Base-by-base conservation (phyloP, 2,797 vertebrate genomes). In the Erpetoichthys calabaricus region DNA sequence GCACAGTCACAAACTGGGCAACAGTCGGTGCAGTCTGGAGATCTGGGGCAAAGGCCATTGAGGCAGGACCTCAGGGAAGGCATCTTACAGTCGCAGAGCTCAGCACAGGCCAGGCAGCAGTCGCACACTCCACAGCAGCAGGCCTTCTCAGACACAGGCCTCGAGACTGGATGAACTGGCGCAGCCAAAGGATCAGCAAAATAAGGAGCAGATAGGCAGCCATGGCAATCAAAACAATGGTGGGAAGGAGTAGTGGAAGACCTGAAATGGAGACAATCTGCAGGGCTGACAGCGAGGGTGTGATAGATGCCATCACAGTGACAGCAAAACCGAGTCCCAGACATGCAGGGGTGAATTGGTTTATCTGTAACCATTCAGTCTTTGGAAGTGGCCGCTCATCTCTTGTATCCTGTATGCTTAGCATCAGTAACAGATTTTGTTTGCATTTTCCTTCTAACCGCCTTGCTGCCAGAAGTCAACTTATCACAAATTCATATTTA, bases 221-320 rank as follows among this genome's bases (percentile, higher is more conserved):
- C 61, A 91, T 76, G 0, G 80, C 68, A 47, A 92, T 84, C 56
- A 92, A 75, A 68, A 93, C 64, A 55, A 90, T 78, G 1, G 87
- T 90, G 0, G 91, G 89, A 2, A 90, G 80, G 10, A 91, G 90
- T 57, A 93, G 71, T 44, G 82, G 71, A 3, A 89, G 79, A 5
- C 65, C 74, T 75, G 82, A 82, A 4, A 73, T 25, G 0, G 77
- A 69, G 59, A 76, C 47, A 47, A 75, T 68, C 75, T 83, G 60
- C 47, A 8, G 45, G 58, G 8, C 49, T n/a, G 51, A 60, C 58
- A 74, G 44, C 64, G 60, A 10, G 0, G 70, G 57, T 56, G 67
- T 62, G 1, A 61, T 60, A 65, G 63, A 45, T 47, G 56, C 9
- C 55, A 25, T 60, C 47, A 46, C 56, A 47, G 4, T 59, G 44